phyloP scores from a whole-genome alignment of 2,888 invertebrate species.

The Gymnosoma rotundatum region DNA sequence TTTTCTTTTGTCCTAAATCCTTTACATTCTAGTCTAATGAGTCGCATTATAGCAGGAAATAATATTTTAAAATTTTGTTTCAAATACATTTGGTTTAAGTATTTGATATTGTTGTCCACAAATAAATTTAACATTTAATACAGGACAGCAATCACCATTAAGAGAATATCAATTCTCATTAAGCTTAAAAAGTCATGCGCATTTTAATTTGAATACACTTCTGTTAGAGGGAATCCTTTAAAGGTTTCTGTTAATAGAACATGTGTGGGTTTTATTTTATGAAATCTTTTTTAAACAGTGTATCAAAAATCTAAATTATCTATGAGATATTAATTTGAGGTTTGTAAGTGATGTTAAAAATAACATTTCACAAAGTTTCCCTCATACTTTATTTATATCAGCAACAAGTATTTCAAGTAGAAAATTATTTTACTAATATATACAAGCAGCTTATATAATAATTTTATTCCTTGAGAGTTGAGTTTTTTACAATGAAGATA shows the following conservation, averaged over 20 bases:
- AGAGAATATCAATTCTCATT: slow-evolving; percentile 14
- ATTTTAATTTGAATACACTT: neutral
- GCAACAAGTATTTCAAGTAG: too few species aligned
- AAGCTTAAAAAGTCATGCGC: slow-evolving; percentile 29
- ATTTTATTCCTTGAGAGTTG: too few species aligned
- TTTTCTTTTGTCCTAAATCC: neutral
- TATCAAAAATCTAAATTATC: neutral
- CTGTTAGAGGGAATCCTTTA: neutral
- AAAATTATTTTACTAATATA: too few species aligned
- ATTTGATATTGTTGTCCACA: neutral
- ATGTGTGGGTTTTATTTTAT: neutral
- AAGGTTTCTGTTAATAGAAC: neutral
- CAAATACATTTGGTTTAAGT: neutral
- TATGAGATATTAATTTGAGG: neutral
- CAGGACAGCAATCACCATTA: neutral
- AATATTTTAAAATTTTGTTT: neutral
- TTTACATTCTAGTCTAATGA: slow-evolving; percentile 8
- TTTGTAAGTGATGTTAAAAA: neutral
- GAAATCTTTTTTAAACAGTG: neutral
- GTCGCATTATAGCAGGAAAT: slow-evolving; percentile 34
- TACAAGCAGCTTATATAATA: too few species aligned
- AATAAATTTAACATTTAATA: neutral
- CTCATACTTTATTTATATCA: too few species aligned
- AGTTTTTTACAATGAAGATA: too few species aligned
- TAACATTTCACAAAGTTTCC: too few species aligned